These are phyloP conservation scores for Leucophenga montana DNA, from an alignment of 2,888 invertebrate genomes.

Conservation along the genomic window DNA sequence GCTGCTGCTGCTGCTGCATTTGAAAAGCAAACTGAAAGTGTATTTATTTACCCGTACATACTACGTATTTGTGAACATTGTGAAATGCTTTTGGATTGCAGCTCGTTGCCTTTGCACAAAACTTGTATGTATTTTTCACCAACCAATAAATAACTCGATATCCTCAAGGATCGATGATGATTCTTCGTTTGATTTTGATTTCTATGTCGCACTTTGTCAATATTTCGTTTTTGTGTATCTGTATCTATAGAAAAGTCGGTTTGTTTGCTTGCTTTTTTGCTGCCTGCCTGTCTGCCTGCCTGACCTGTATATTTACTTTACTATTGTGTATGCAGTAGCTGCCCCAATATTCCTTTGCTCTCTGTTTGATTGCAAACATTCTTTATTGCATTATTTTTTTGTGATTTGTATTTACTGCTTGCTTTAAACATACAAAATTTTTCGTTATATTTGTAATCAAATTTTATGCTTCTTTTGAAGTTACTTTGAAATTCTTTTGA, in stretches of 20 bases:
- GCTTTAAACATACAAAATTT: neutral
- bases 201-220: neutral
- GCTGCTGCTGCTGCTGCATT: slow-evolving; percentile 53
- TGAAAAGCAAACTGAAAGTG: slow-evolving; percentile 20
- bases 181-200: slow-evolving; percentile 9
- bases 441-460: neutral
- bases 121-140: slow-evolving; percentile 10
- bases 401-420: neutral
- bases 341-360: neutral
- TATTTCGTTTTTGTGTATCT: neutral
- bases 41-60: slow-evolving; percentile 11
- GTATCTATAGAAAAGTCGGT: neutral
- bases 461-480: neutral
- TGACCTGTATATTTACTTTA: too few relatives aligned
- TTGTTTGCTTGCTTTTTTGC: neutral
- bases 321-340: neutral
- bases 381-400: slow-evolving; percentile 21
- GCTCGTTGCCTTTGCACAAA: slow-evolving; percentile 4
- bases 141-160: slow-evolving; percentile 8
- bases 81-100: slow-evolving; percentile 21
- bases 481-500: neutral
- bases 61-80: neutral
- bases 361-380: slow-evolving; percentile 22
- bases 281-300: too few relatives aligned
- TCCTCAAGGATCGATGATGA: slow-evolving; percentile 1